phyloP scores from a whole-genome alignment of 2,113 vertebrate species.

The Tamias sibiricus region DNA sequence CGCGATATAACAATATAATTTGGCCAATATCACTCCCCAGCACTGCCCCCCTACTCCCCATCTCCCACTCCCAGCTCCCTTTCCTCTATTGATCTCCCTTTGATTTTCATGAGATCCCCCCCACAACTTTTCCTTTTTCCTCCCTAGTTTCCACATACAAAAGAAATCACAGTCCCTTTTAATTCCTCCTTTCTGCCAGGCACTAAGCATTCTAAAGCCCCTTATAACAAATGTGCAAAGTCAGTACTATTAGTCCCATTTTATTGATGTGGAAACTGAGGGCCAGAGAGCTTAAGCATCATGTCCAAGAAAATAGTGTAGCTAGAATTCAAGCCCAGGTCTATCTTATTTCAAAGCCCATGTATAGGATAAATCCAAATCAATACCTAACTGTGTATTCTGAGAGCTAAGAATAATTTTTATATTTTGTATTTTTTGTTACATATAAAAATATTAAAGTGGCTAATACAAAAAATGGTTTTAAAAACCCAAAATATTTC shows the following conservation, averaged over 20 bases:
- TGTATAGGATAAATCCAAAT: not conserved
- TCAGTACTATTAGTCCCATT: not conserved
- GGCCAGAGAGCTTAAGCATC: not conserved
- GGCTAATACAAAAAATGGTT: too few species aligned
- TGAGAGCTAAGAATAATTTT: conserved; percentile 29
- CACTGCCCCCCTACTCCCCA: too few species aligned
- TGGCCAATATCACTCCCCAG: too few species aligned
- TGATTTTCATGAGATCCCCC: too few species aligned
- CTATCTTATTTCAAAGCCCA: conserved; percentile 5
- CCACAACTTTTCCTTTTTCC: too few species aligned
- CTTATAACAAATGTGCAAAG: not conserved
- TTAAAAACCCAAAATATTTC: not conserved
- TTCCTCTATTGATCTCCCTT: too few species aligned
- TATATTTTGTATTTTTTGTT: not conserved
- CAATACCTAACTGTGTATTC: not conserved
- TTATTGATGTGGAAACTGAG: conserved; percentile 19
- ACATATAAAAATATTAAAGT: too few species aligned
- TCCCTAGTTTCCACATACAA: too few species aligned
- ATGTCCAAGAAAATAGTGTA: not conserved
- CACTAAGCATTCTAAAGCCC: not conserved
- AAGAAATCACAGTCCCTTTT: not conserved
- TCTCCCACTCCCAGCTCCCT: too few species aligned
- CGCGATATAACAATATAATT: too few species aligned
- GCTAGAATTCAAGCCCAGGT: not conserved
- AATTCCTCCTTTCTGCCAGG: not conserved